phyloP scores from a whole-genome alignment of 2,888 invertebrate genomes.

The Ypsolopha scabrella region DNA sequence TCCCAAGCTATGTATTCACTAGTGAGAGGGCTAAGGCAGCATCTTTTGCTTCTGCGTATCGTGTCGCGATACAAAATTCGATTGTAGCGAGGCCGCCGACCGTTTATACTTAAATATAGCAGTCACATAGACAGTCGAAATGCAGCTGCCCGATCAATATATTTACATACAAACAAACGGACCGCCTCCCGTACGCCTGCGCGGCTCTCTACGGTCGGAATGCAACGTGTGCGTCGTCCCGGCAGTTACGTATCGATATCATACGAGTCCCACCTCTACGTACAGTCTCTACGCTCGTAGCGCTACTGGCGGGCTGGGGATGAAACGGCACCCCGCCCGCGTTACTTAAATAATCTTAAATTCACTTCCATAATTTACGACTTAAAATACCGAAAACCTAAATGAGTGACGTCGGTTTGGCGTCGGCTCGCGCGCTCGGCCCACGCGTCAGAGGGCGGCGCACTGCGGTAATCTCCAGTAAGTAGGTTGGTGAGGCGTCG shows the following conservation, averaged over 20 bases:
- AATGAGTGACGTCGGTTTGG: constrained; percentile 19
- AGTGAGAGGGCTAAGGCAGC: constrained; percentile 65
- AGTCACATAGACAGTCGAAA: constrained; percentile 55
- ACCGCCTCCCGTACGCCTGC: constrained; percentile 30
- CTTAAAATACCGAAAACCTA: constrained; percentile 60
- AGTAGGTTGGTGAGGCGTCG: background rate
- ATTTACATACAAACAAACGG: constrained; percentile 55
- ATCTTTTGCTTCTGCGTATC: constrained; percentile 40
- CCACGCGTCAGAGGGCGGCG: constrained; percentile 8
- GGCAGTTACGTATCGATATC: no score
- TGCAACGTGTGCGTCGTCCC: constrained; percentile 1
- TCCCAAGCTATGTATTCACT: constrained; percentile 65
- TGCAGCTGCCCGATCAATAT: constrained; percentile 49
- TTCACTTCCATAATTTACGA: constrained; percentile 66
- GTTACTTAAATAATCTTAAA: constrained; percentile 33
- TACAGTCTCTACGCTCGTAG: constrained; percentile 1
- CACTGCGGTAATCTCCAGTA: background rate
- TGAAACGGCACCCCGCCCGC: constrained; percentile 2
- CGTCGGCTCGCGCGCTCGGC: constrained; percentile 11
- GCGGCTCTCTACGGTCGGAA: constrained; percentile 12
- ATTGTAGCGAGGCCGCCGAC: constrained; percentile 40
- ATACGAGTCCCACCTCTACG: no score
- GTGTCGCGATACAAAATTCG: constrained; percentile 26
- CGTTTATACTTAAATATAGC: constrained; percentile 61
- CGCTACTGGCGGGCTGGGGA: constrained; percentile 4